Conservation (phyloP, 2,113 vertebrate genomes). For the Aptenodytes patagonicus region DNA sequence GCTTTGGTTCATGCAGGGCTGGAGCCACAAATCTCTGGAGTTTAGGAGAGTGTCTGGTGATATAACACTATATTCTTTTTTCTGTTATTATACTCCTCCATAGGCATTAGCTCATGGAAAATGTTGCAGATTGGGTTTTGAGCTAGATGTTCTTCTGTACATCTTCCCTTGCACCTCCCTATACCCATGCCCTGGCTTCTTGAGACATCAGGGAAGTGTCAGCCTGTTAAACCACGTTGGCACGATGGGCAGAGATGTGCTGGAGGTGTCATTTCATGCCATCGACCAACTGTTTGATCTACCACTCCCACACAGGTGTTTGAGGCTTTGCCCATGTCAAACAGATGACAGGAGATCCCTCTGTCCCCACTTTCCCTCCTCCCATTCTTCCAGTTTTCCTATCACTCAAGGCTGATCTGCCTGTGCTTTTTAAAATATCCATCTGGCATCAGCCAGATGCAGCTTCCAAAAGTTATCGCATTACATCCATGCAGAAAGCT, state of each 20-base stretch:
- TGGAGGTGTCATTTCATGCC: neutral
- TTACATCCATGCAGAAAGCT: neutral
- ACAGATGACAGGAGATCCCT: neutral
- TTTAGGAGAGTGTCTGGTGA: neutral
- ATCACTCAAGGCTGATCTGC: neutral
- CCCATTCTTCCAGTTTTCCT: neutral
- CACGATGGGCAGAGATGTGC: neutral
- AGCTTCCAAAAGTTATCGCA: neutral
- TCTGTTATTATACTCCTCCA: neutral
- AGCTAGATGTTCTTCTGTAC: neutral
- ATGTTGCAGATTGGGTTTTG: neutral
- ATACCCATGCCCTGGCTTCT: neutral
- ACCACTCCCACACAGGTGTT: neutral
- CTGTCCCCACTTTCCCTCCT: neutral
- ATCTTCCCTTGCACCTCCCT: neutral
- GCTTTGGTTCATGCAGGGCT: neutral
- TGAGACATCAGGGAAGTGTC: neutral
- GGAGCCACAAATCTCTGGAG: neutral
- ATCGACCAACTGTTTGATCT: neutral
- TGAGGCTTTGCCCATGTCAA: neutral
- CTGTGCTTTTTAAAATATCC: neutral
- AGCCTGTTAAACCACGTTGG: neutral
- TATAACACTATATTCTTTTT: fast-evolving
- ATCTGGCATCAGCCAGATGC: neutral
- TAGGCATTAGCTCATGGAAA: neutral